Evolutionary conservation across 2,113 vertebrate genomes (phyloP).

Genomic region (Plecotus auritus): DNA sequence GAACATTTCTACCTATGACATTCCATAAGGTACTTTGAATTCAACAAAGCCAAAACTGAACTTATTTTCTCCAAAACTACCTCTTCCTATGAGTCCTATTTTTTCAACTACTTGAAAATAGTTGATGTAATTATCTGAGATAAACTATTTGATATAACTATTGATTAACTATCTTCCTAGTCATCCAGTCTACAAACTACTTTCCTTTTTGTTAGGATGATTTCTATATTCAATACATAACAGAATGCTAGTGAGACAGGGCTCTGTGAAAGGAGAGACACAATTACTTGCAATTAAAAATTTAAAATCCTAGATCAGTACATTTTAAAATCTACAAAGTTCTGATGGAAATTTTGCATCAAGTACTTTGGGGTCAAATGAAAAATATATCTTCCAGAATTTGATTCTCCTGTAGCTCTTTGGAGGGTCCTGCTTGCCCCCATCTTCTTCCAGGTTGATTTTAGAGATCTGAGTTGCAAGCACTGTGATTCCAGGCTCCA

Average conservation of each 20-base stretch:
- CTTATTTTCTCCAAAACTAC: neutral
- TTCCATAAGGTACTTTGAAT: neutral
- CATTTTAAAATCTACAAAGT: constrained; percentile 54
- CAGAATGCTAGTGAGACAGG: constrained; percentile 19
- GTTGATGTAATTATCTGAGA: neutral
- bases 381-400: constrained; percentile 97
- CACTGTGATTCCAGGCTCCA: neutral
- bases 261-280: constrained; percentile 53
- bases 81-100: neutral
- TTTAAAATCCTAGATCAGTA: constrained; percentile 65
- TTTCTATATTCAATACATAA: constrained; percentile 55
- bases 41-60: neutral
- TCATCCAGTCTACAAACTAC: neutral
- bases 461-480: neutral
- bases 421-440: constrained; percentile 65
- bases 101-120: neutral
- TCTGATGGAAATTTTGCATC: constrained; percentile 33
- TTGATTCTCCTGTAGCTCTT: constrained; percentile 88
- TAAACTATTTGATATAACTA: neutral
- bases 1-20: neutral
- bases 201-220: constrained; percentile 32
- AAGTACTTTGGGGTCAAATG: constrained; percentile 82
- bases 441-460: constrained; percentile 35
- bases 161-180: neutral
- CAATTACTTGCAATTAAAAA: constrained; percentile 67